Evolutionary conservation across 2,797 vertebrate species (phyloP), one percentile per base, ranked within the genome.

Genomic region (Halcyon smyrnensis): DNA sequence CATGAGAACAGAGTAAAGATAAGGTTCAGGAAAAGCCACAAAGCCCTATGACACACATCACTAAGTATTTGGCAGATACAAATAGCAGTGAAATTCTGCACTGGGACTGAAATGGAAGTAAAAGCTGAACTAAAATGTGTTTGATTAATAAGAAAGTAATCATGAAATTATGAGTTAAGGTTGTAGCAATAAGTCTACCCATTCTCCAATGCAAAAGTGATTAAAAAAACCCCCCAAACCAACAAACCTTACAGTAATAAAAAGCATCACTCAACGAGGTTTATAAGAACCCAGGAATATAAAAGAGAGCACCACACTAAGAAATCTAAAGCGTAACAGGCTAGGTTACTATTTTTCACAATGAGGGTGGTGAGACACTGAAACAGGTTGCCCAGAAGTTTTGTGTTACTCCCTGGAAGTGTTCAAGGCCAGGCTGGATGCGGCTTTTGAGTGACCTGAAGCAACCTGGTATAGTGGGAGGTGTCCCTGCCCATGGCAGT

Each of bases 1-100:
- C 34, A 79, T 12, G 45, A 13, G 65, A 87, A 54, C 8, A 87
- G 27, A 79, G 20, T 41, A 46, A 85, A 89, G 81, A 79, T 76
- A 93, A 84, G 32, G 67, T 36, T 92, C 84, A 81, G 24, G 27
- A 89, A 93, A 93, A 95, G 39, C 74, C 63, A 84, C 59, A 78
- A 28, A 93, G 59, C 60, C 87, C 63, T 48, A 60, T 76, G 75
- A 92, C 93, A 95, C 48, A 89, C n/a, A 79, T 27, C 17, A 28
- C 45, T 15, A 87, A 80, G 71, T 56, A 87, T 89, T 83, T 15
- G 4, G 39, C 51, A 91, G 64, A 83, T 24, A 80, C 1, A 74
- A 73, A 83, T 0, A 80, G 39, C 56, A 89, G 74, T 23, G 41
- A 68, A 87, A 76, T 79, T 73, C 75, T 84, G 25, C 19, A 89